Conservation (phyloP, 2,113 vertebrate species). For the Cynopterus brachyotis region DNA sequence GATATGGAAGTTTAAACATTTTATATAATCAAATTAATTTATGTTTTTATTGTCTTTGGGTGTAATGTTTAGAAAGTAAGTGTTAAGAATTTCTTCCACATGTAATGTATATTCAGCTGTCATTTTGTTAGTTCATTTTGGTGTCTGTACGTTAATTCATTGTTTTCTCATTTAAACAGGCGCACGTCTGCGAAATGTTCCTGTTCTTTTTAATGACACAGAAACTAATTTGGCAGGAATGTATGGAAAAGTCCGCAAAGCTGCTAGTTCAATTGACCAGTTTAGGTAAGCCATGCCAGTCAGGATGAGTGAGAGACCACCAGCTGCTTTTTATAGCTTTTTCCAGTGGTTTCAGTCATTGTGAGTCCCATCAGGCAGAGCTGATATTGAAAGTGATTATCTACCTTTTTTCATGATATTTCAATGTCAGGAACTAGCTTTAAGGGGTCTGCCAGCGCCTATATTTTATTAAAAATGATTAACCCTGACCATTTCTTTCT, state of each 20-base stretch:
- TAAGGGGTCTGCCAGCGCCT: background rate
- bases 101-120: background rate
- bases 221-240: slow-evolving; percentile 87
- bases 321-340: background rate
- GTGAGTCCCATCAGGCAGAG: background rate
- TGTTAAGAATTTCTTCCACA: background rate
- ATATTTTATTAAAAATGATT: background rate
- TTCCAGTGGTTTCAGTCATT: background rate
- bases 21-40: background rate
- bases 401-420: background rate
- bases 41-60: background rate
- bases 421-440: background rate
- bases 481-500: background rate
- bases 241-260: slow-evolving; percentile 95
- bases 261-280: slow-evolving; percentile 95
- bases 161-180: slow-evolving; percentile 78
- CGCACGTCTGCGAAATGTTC: slow-evolving; percentile 92
- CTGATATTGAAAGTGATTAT: background rate
- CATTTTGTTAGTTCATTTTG: slow-evolving; percentile 25
- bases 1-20: slow-evolving; percentile 9
- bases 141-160: background rate
- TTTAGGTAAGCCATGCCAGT: slow-evolving; percentile 88
- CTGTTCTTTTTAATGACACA: slow-evolving; percentile 92
- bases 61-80: background rate
- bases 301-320: background rate